Percentiles rank a stretch among this genome's conserved stretches.
These are phyloP conservation scores for Calonectris borealis DNA, from an alignment of 2,113 vertebrate genomes.

Conservation along the genomic window DNA sequence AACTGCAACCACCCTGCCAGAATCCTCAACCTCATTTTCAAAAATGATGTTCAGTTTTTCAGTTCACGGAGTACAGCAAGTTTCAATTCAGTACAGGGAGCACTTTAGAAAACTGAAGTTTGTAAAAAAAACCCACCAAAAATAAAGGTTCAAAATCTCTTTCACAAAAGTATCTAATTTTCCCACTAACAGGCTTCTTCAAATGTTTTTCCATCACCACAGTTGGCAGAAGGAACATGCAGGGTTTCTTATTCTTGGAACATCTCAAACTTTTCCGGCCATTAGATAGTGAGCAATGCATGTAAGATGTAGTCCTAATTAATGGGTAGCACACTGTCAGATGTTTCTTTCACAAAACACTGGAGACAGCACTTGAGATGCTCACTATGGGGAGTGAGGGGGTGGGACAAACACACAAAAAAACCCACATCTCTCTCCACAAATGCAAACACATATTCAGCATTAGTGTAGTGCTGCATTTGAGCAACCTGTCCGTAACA, in stretches of 20 bases:
- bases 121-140: background rate
- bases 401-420: background rate
- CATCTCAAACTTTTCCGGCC: background rate
- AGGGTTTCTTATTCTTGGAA: background rate
- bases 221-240: background rate
- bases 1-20: background rate
- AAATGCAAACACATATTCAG: background rate
- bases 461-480: background rate
- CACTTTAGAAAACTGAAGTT: background rate
- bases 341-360: background rate
- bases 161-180: background rate
- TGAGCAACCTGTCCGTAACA: background rate
- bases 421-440: background rate
- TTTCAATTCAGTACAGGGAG: background rate
- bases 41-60: background rate
- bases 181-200: background rate
- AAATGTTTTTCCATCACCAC: background rate
- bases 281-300: background rate
- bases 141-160: background rate
- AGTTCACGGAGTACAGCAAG: background rate
- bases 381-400: background rate
- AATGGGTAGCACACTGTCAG: background rate
- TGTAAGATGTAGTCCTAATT: background rate
- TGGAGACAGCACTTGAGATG: background rate
- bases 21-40: background rate